Evolutionary conservation across 2,113 vertebrate species (phyloP).

Genomic region (Alectura lathami): DNA sequence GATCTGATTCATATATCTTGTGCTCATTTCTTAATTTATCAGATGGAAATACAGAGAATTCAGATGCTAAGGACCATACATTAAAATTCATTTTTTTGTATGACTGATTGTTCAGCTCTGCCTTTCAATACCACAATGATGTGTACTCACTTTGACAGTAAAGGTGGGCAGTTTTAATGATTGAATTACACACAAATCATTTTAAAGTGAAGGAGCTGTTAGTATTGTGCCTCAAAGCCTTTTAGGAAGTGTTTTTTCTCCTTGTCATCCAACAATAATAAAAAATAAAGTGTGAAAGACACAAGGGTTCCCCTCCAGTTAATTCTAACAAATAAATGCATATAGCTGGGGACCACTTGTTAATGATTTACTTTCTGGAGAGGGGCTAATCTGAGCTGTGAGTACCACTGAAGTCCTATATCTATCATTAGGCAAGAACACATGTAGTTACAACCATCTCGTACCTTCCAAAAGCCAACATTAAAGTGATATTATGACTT

Average conservation of each 20-base stretch:
- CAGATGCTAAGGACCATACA: not conserved
- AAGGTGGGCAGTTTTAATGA: not conserved
- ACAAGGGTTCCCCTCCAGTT: not conserved
- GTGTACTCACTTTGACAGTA: not conserved
- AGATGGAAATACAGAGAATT: not conserved
- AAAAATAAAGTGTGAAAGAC: not conserved
- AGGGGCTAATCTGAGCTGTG: not conserved
- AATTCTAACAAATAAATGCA: not conserved
- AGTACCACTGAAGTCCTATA: not conserved
- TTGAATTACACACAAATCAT: not conserved
- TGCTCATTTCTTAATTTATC: not conserved
- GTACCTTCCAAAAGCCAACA: not conserved
- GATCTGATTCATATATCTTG: not conserved
- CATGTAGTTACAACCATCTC: not conserved
- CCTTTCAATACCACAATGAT: not conserved
- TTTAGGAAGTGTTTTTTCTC: slow-evolving; percentile 6
- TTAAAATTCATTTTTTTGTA: not conserved
- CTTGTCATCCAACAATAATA: not conserved
- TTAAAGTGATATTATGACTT: not conserved
- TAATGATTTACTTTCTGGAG: not conserved
- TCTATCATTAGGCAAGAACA: not conserved
- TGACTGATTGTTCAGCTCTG: not conserved
- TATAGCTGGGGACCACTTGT: not conserved
- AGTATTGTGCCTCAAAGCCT: not conserved
- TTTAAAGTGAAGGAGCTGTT: slow-evolving; percentile 8